Conservation (phyloP, 1,140 invertebrate species). For the Euschistus heros region DNA sequence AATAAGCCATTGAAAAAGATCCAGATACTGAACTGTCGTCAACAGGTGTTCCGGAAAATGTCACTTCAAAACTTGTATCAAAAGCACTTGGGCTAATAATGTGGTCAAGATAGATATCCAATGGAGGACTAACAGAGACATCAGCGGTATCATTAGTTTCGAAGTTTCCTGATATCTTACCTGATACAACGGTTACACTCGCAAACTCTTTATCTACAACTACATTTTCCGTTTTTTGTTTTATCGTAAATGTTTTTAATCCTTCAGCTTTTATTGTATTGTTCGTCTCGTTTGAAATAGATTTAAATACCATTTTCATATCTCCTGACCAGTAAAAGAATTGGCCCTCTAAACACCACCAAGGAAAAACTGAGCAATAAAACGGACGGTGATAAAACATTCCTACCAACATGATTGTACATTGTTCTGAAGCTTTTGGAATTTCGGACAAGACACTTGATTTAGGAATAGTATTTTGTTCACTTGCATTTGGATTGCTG, state of each 20-base stretch:
- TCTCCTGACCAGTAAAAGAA: slow-evolving; percentile 25
- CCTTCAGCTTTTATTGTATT: background rate
- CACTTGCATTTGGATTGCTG: background rate
- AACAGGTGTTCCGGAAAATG: background rate
- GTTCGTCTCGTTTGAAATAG: background rate
- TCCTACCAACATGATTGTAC: slow-evolving; percentile 22
- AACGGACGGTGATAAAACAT: slow-evolving; percentile 23
- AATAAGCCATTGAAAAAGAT: background rate
- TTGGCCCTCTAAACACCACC: slow-evolving; percentile 22
- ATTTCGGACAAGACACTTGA: background rate
- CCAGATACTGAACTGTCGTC: background rate
- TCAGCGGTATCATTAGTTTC: background rate
- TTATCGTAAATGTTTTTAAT: background rate
- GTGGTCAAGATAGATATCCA: slow-evolving; percentile 4
- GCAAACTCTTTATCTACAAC: background rate
- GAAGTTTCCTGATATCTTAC: background rate
- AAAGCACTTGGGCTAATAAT: background rate
- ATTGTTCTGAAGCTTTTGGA: slow-evolving; percentile 15
- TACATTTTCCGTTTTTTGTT: slow-evolving; percentile 3
- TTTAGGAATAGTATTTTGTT: background rate
- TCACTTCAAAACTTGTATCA: background rate
- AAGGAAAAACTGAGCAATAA: slow-evolving; percentile 25
- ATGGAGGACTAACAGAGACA: background rate
- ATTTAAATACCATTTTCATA: slow-evolving; percentile 20
- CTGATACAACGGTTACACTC: background rate